Conservation (phyloP, 2,888 invertebrate genomes). For the Lacanobia wlatinum region DNA sequence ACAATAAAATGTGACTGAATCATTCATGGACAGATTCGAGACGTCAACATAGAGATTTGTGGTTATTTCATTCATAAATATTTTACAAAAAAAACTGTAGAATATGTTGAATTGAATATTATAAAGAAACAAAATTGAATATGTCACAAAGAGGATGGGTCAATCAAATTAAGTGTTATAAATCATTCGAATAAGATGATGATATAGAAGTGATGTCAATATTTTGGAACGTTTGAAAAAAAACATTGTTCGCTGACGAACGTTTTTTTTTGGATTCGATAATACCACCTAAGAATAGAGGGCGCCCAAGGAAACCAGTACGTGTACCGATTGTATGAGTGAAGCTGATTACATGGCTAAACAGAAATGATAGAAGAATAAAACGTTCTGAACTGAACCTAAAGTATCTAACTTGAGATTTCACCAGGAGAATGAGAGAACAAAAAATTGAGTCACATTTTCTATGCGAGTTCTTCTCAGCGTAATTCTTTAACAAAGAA, state of each 20-base stretch:
- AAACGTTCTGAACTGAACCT: too few relatives aligned
- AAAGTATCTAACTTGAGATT: too few relatives aligned
- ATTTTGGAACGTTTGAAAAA: neutral
- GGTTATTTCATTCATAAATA: slow-evolving; percentile 56
- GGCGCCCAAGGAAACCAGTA: neutral
- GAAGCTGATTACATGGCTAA: neutral
- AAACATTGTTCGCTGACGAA: neutral
- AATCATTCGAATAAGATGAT: slow-evolving; percentile 21
- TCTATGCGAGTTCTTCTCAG: neutral
- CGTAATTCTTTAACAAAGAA: neutral
- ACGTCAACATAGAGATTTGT: slow-evolving; percentile 59
- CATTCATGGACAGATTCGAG: slow-evolving; percentile 59
- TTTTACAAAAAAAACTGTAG: slow-evolving; percentile 24
- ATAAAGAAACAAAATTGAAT: slow-evolving; percentile 45
- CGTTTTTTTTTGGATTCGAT: neutral
- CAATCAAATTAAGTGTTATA: slow-evolving; percentile 41
- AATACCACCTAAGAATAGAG: neutral
- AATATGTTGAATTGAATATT: slow-evolving; percentile 25
- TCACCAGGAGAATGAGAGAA: neutral
- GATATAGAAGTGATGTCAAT: slow-evolving; percentile 1
- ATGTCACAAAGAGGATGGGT: slow-evolving; percentile 35
- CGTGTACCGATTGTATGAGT: neutral
- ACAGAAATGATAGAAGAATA: too few relatives aligned
- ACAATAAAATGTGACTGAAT: slow-evolving; percentile 66
- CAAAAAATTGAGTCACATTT: neutral